phyloP scores from a whole-genome alignment of 2,113 vertebrate species.

The Willisornis vidua region DNA sequence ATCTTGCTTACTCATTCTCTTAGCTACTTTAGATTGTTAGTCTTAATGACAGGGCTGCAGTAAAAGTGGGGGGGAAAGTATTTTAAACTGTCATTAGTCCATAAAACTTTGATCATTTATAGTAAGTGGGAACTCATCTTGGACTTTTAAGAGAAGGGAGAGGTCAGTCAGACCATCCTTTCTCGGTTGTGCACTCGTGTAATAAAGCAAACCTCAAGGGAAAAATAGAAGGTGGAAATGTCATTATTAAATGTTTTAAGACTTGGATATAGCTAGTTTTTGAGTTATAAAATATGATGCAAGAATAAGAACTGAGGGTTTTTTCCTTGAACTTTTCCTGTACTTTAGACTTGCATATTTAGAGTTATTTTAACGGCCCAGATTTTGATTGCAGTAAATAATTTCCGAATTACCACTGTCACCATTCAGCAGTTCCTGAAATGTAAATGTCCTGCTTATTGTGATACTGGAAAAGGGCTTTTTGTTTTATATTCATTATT shows the following conservation, averaged over 20 bases:
- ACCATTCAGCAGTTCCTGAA: background rate
- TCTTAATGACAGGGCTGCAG: conserved; percentile 61
- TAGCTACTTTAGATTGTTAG: conserved; percentile 65
- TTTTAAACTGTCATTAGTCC: conserved; percentile 60
- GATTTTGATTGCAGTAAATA: background rate
- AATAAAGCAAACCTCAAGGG: background rate
- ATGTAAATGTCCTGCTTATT: background rate
- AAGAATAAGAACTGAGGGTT: background rate
- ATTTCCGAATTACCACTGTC: background rate
- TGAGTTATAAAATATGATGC: background rate
- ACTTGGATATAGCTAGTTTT: background rate
- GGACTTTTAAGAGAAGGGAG: conserved; percentile 36
- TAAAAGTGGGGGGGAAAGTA: conserved; percentile 10
- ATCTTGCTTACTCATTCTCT: conserved; percentile 62
- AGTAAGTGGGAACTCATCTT: conserved; percentile 47
- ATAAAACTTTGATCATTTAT: conserved; percentile 57
- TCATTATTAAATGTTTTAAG: background rate
- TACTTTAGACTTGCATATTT: background rate
- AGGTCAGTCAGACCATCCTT: conserved; percentile 20
- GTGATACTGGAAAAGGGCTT: background rate
- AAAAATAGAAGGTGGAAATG: background rate
- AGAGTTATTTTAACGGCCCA: background rate
- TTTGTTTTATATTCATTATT: background rate
- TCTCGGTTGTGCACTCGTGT: background rate
- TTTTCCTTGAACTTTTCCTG: background rate